Base-by-base conservation (phyloP, 2,888 invertebrate genomes). In the Anthophora plumipes region DNA sequence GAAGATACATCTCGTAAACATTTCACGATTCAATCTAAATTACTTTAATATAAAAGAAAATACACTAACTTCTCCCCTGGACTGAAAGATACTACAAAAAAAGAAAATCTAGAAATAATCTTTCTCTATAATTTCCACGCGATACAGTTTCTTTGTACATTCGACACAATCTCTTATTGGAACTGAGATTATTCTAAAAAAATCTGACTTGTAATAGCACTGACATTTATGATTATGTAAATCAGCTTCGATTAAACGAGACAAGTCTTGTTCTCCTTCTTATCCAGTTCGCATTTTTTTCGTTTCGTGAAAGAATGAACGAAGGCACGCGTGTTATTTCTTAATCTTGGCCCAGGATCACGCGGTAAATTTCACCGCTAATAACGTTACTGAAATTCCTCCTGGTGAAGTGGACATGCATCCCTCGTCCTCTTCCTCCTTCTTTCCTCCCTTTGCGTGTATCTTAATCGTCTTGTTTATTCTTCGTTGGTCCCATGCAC, bases 191-290 rank as follows among this genome's bases (percentile, higher is more conserved):
- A 57, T 63, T 46, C 66, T 50, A 17, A 39, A 17, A 39, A 52
- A 70, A 55, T 61, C 54, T 37, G 55, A 63, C 75, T 59, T 55
- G n/a, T n/a, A n/a, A 63, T 11, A 76, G 48, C 61, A 25, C 43
- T 37, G 77, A 48, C 76, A 76, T 78, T 78, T 76, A 67, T 76
- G 76, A 78, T 78, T 78, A 78, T 78, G 77, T 57, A 78, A 76
- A 78, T 76, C 68, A 61, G 77, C 6, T 37, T 76, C 77, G 60
- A 55, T 68, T 68, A 68, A 76, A 63, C 59, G 57, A 12, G 31
- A 9, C 55, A 75, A 55, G 67, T 41, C 55, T 54, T 68, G 66
- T 77, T 41, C 48, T 25, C 55, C 20, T 37, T 11, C 37, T 14
- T 48, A 63, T 57, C 17, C 17, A 17, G 20, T 57, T n/a, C n/a